Percentiles rank a stretch among this genome's conserved stretches.
Evolutionary conservation across 2,113 vertebrate species (phyloP).

Genomic region (Scophthalmus maximus): DNA sequence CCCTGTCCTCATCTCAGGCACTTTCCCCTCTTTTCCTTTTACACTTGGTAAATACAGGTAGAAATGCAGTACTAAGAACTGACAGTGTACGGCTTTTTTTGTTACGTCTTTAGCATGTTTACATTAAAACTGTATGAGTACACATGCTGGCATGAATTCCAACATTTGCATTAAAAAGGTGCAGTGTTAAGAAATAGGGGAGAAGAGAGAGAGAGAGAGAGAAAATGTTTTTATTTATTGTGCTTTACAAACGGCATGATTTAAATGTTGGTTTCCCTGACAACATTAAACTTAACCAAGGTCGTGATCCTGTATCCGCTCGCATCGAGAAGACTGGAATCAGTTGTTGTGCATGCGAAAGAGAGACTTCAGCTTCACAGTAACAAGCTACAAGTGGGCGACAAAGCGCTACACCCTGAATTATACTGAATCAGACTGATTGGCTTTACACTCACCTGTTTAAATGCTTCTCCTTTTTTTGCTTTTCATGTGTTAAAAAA

Average conservation of each 20-base stretch:
- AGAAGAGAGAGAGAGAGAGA: background rate
- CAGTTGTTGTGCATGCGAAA: constrained; percentile 49
- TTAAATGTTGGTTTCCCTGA: constrained; percentile 66
- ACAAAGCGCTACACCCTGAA: background rate
- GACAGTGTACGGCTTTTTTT: background rate
- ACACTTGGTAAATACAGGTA: background rate
- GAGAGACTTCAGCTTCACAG: background rate
- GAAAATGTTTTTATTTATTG: constrained; percentile 14
- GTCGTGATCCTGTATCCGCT: constrained; percentile 79
- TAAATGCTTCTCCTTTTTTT: background rate
- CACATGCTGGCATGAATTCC: background rate
- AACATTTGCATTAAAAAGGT: background rate
- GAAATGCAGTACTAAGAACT: background rate
- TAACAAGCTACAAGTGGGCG: background rate
- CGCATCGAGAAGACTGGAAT: constrained; percentile 25
- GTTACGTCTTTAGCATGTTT: background rate
- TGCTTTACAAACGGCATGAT: constrained; percentile 44
- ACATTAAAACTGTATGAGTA: too few relatives aligned
- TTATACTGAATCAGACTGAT: background rate
- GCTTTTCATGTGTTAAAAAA: too few relatives aligned
- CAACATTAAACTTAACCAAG: constrained; percentile 71
- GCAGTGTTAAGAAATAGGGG: background rate
- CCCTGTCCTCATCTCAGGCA: constrained; percentile 4
- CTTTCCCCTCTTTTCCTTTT: background rate
- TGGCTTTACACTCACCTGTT: background rate